These are phyloP conservation scores for Diogma glabrata DNA, from an alignment of 2,888 invertebrate species.

Conservation along the genomic window DNA sequence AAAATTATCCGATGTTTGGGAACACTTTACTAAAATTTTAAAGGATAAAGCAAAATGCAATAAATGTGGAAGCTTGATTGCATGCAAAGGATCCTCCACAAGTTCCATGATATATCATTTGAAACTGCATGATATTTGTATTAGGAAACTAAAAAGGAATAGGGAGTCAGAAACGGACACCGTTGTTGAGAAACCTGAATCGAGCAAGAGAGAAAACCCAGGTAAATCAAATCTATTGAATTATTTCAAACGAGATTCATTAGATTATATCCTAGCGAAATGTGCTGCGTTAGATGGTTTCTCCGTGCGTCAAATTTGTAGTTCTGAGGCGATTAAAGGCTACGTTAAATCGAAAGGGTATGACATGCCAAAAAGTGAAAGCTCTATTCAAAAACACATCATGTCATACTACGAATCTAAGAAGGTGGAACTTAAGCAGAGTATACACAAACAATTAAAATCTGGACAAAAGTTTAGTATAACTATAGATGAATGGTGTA, in stretches of 20 bases:
- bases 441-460: no score
- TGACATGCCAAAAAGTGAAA: constrained; percentile 9
- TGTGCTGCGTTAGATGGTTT: constrained; percentile 7
- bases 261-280: neutral
- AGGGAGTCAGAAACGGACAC: no score
- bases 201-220: neutral
- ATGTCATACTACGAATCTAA: neutral
- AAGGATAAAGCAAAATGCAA: neutral
- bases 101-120: neutral
- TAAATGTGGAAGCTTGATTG: neutral
- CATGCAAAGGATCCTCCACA: neutral
- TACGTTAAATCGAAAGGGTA: neutral
- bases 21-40: neutral
- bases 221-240: constrained; percentile 4
- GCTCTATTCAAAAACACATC: neutral
- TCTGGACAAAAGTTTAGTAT: constrained; percentile 5
- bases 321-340: neutral
- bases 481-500: constrained; percentile 2
- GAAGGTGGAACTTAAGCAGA: no score
- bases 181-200: no score
- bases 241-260: neutral
- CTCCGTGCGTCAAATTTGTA: neutral
- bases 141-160: no score
- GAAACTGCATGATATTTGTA: neutral
- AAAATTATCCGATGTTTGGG: neutral